Evolutionary conservation across 2,888 invertebrate genomes (phyloP), one percentile per base, ranked within the genome.

Genomic region (Erebia aethiops): DNA sequence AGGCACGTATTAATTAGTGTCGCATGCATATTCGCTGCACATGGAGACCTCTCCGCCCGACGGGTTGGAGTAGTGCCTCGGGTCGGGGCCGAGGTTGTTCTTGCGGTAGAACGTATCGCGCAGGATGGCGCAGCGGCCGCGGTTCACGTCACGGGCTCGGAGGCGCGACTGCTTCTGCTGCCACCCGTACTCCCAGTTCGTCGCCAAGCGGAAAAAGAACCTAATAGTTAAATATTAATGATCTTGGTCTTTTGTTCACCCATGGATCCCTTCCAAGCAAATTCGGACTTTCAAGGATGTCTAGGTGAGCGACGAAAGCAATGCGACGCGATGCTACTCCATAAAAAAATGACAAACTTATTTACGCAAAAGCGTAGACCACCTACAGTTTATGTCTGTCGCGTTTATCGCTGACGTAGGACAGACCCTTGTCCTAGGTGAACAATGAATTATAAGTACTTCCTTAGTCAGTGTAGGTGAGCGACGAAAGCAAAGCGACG

Each of bases 161-260:
- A 84, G 67, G 9, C 80, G 80, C 0, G 88, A 81, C 46, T 84
- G 80, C 82, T 90, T 93, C 87, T 94, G 94, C 62, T 94, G 91
- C 95, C 95, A 95, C 1, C 95, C 95, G 83, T 95, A 95, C 77
- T 91, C 91, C 88, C 92, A 95, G 80, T 84, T 94, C 0, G 92
- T 82, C 1, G 87, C 82, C 78, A 94, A 85, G 4, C 94, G 93
- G 78, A 93, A 94, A 77, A 90, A 93, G 77, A 89, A 95, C 75
- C 94, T 92, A 49, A 46, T 51, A n/a, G n/a, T n/a, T n/a, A 61
- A 21, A 61, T 14, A 51, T 41, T 35, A 60, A 10, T 9, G 13
- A 60, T n/a, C 1, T n/a, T 13, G n/a, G 35, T 35, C 35, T 35
- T 35, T 35, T 35, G 0, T 0, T 35, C 5, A 7, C 35, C 35